phyloP scores from a whole-genome alignment of 2,888 invertebrate genomes.

The Vandiemenella viatica region DNA sequence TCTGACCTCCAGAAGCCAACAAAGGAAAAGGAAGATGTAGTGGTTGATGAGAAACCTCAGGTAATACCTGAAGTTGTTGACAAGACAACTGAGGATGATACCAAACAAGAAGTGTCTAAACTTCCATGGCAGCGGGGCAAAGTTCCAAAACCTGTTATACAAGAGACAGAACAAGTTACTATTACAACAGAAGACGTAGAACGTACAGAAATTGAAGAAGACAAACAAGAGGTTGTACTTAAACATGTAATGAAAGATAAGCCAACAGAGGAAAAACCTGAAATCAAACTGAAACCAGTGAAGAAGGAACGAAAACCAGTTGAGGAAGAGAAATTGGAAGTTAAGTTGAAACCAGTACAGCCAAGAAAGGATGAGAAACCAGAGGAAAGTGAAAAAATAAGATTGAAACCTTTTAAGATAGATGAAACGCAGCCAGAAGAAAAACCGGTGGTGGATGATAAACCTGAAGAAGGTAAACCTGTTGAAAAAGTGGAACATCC shows the following conservation, averaged over 20 bases:
- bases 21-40: too few relatives aligned
- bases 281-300: slow-evolving; percentile 18
- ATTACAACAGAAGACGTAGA: too few relatives aligned
- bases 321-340: slow-evolving; percentile 7
- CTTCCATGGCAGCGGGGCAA: too few relatives aligned
- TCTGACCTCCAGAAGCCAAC: too few relatives aligned
- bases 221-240: slow-evolving; percentile 21
- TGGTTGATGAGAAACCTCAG: slow-evolving; percentile 6
- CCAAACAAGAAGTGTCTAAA: slow-evolving; percentile 12
- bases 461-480: slow-evolving; percentile 6
- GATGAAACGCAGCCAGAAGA: slow-evolving; percentile 8
- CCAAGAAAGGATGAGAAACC: slow-evolving; percentile 7
- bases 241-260: slow-evolving; percentile 6
- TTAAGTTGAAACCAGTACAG: slow-evolving; percentile 14
- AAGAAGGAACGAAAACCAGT: slow-evolving; percentile 14
- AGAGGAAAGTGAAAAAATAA: slow-evolving; percentile 6
- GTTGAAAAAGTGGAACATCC: slow-evolving; percentile 9
- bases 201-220: too few relatives aligned
- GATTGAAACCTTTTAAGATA: slow-evolving; percentile 10
- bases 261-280: slow-evolving; percentile 20
- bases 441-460: slow-evolving; percentile 2
- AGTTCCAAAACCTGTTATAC: not conserved
- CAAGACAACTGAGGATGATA: too few relatives aligned
- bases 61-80: too few relatives aligned
- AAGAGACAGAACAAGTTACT: too few relatives aligned